A percentile compares a stretch with the other conserved stretches of the same genome.
Evolutionary conservation across 2,888 invertebrate species (phyloP).

Genomic region (Tetrapedia diversipes): DNA sequence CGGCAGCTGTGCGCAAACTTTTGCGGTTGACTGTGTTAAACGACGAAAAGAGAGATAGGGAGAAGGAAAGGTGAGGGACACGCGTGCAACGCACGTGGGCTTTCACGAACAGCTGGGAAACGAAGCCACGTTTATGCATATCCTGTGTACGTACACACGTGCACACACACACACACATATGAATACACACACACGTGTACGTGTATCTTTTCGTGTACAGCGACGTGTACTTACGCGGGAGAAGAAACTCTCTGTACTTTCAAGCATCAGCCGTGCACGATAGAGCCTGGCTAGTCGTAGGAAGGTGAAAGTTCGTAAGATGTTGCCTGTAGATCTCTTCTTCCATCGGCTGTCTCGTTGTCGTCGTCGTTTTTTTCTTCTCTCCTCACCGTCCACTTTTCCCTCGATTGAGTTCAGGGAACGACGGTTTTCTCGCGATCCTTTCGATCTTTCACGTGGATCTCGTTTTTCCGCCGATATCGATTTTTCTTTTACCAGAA

Average conservation of each 20-base stretch:
- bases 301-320: slow-evolving; percentile 75
- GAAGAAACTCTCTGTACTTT: slow-evolving; percentile 71
- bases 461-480: neutral
- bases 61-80: neutral
- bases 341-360: neutral
- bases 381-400: slow-evolving; percentile 31
- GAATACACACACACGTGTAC: no score
- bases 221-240: slow-evolving; percentile 26
- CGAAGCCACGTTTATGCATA: slow-evolving; percentile 58
- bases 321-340: slow-evolving; percentile 30
- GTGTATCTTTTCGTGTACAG: slow-evolving; percentile 20
- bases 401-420: slow-evolving; percentile 17
- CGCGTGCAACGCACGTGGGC: slow-evolving; percentile 43
- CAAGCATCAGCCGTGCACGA: slow-evolving; percentile 43
- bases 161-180: no score
- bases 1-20: no score
- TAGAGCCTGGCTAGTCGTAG: slow-evolving; percentile 56
- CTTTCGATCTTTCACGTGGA: neutral
- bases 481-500: no score
- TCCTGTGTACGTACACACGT: slow-evolving; percentile 2
- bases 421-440: neutral
- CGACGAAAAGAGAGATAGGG: neutral
- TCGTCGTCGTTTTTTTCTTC: slow-evolving; percentile 23
- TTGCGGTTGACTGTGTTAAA: no score
- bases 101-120: slow-evolving; percentile 74